phyloP scores from a whole-genome alignment of 2,888 invertebrate species.

The Boloria euphrosyne region DNA sequence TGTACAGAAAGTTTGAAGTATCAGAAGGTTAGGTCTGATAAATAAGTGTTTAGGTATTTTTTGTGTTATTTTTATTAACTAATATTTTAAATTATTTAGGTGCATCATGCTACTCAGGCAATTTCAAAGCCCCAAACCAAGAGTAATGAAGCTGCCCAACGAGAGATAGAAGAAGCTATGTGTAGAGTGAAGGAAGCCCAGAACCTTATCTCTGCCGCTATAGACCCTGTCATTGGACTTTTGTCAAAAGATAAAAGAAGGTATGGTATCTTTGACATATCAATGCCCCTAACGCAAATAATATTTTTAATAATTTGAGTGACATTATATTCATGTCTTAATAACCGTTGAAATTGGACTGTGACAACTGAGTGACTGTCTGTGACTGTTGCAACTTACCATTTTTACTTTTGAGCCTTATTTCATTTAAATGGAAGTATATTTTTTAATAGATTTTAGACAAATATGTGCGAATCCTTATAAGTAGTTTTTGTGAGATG shows the following conservation, averaged over 20 bases:
- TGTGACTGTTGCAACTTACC: no score
- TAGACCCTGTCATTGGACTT: slow-evolving; percentile 94
- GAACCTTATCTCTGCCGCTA: slow-evolving; percentile 95
- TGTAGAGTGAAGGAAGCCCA: slow-evolving; percentile 97
- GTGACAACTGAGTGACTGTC: no score
- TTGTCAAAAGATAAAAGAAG: slow-evolving; percentile 92
- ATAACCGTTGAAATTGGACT: no score
- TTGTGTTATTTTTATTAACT: neutral
- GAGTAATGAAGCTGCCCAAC: slow-evolving; percentile 96
- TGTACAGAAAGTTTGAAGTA: neutral
- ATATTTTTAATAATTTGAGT: no score
- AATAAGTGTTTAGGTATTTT: slow-evolving; percentile 1
- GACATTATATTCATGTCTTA: no score
- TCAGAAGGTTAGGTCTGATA: slow-evolving; percentile 1
- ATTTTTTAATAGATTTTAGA: no score
- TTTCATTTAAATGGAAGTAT: no score
- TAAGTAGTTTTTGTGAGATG: no score
- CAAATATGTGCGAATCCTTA: no score
- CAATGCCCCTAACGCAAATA: neutral
- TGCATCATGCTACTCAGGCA: slow-evolving; percentile 95
- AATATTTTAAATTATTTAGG: slow-evolving; percentile 66
- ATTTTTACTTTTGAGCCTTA: no score
- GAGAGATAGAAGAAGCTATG: slow-evolving; percentile 98
- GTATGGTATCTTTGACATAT: slow-evolving; percentile 46
- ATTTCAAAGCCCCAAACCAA: slow-evolving; percentile 96